A percentile compares a stretch with the other conserved stretches of the same genome.
These are phyloP conservation scores for Cybosia mesomella DNA, from an alignment of 2,888 invertebrate species.

Conservation along the genomic window DNA sequence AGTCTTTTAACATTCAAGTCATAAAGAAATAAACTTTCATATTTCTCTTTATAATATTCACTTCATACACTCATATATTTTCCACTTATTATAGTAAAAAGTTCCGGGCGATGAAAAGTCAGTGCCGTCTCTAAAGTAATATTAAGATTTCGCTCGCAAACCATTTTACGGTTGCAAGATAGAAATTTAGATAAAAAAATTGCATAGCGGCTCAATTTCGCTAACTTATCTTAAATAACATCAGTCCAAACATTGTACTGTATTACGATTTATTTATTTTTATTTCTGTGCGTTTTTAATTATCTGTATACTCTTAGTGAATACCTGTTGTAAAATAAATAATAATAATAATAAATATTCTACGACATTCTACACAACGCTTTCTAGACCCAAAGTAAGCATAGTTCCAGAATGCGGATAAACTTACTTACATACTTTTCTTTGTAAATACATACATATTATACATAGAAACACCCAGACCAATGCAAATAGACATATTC, in stretches of 20 bases:
- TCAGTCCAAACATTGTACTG: constrained; percentile 25
- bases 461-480: no score
- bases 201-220: constrained; percentile 34
- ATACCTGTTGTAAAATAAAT: no score
- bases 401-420: no score
- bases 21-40: constrained; percentile 9
- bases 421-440: no score
- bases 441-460: no score
- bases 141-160: constrained; percentile 33
- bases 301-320: not conserved
- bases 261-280: constrained; percentile 22
- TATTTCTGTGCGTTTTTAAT: constrained; percentile 25
- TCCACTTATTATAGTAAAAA: constrained; percentile 16
- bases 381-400: no score
- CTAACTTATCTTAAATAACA: constrained; percentile 43
- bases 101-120: constrained; percentile 21
- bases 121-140: constrained; percentile 25
- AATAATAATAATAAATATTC: no score
- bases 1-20: not conserved
- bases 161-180: constrained; percentile 31
- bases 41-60: not conserved
- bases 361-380: no score
- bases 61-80: constrained; percentile 13
- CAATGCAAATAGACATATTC: no score
- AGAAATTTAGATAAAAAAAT: constrained; percentile 41